Percentiles rank a stretch among this genome's conserved stretches.
phyloP scores from a whole-genome alignment of 2,797 vertebrate genomes.

The Takifugu ocellatus region DNA sequence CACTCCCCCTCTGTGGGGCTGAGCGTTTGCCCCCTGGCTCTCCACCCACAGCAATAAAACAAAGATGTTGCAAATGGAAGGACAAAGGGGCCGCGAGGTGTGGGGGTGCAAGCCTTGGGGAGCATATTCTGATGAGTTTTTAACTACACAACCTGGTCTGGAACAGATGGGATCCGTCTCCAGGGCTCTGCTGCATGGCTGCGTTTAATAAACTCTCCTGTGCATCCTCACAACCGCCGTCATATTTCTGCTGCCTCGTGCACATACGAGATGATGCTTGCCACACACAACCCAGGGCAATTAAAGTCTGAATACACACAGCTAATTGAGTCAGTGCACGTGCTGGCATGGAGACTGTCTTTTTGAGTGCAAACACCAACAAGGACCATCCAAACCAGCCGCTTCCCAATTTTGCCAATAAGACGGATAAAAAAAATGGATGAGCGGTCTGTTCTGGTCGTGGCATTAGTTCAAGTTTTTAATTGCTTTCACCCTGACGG shows the following conservation, averaged over 20 bases:
- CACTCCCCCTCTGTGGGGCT: slow-evolving; percentile 36
- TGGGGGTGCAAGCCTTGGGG: slow-evolving; percentile 55
- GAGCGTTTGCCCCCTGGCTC: slow-evolving; percentile 57
- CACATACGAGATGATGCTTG: slow-evolving; percentile 27
- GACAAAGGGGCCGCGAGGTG: slow-evolving; percentile 40
- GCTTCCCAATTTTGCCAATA: slow-evolving; percentile 35
- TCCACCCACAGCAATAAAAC: slow-evolving; percentile 61
- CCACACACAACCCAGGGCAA: slow-evolving; percentile 24
- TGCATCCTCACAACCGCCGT: slow-evolving; percentile 38
- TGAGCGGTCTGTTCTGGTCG: slow-evolving; percentile 18
- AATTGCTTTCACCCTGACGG: slow-evolving; percentile 62
- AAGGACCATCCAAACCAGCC: slow-evolving; percentile 27
- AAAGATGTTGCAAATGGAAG: slow-evolving; percentile 70
- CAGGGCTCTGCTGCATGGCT: slow-evolving; percentile 56
- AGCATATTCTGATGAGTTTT: slow-evolving; percentile 67
- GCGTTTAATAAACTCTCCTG: slow-evolving; percentile 45
- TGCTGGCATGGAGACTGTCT: slow-evolving; percentile 34
- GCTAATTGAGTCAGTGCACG: slow-evolving; percentile 40
- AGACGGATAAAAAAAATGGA: slow-evolving; percentile 39
- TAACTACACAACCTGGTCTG: slow-evolving; percentile 56
- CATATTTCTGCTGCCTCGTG: slow-evolving; percentile 17
- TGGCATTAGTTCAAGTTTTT: slow-evolving; percentile 64
- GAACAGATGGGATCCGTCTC: slow-evolving; percentile 75
- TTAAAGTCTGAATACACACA: slow-evolving; percentile 39
- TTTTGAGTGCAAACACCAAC: slow-evolving; percentile 47